Percentiles rank a stretch among this genome's conserved stretches.
phyloP scores from a whole-genome alignment of 2,113 vertebrate species.

The Pardalotus punctatus region DNA sequence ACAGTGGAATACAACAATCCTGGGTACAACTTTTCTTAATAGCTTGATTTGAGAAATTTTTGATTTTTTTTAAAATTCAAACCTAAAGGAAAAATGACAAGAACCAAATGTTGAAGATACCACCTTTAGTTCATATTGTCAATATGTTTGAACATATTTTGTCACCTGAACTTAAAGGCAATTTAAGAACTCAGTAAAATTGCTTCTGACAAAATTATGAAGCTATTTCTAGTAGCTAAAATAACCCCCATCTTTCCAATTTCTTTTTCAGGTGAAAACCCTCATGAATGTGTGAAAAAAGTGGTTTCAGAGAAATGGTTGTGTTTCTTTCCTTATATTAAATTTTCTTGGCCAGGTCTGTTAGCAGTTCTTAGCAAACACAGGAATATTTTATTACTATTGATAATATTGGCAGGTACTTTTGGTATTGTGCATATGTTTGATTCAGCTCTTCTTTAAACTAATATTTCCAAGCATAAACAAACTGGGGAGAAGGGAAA shows the following conservation, averaged over 20 bases:
- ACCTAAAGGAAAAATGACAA: not conserved
- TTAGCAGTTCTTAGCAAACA: not conserved
- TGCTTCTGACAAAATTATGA: not conserved
- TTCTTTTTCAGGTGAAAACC: not conserved
- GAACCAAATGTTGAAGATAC: not conserved
- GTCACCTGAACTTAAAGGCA: not conserved
- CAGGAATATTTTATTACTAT: not conserved
- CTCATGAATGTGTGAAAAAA: not conserved
- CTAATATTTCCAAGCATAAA: not conserved
- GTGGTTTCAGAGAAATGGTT: not conserved
- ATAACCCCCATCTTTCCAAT: rapidly evolving
- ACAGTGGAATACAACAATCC: rapidly evolving
- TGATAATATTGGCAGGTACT: not conserved
- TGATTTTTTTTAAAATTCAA: not conserved
- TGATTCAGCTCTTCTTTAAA: not conserved
- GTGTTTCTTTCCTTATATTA: not conserved
- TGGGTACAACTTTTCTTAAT: not conserved
- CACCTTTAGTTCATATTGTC: not conserved
- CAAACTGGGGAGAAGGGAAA: not conserved
- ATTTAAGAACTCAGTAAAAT: not conserved
- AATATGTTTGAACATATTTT: not conserved
- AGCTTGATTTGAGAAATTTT: not conserved
- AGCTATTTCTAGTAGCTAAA: not conserved
- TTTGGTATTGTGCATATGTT: not conserved
- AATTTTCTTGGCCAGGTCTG: not conserved